Conservation (phyloP, 2,797 vertebrate genomes). For the Catostomus latipinnis region DNA sequence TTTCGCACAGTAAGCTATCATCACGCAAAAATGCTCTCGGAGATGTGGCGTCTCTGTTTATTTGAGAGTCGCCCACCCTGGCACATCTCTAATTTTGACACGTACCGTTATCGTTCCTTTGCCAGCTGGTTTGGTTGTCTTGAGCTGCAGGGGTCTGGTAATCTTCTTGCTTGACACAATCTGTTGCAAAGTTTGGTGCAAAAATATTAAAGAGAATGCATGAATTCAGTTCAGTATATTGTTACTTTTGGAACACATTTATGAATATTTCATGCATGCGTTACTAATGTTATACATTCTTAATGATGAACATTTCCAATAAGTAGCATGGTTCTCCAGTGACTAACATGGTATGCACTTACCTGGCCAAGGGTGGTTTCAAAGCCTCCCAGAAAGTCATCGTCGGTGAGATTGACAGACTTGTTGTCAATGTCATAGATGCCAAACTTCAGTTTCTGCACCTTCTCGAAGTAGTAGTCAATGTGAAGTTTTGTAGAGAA, state of each 20-base stretch:
- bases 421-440: conserved; percentile 93
- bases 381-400: conserved; percentile 90
- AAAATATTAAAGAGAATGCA: background rate
- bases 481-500: conserved; percentile 87
- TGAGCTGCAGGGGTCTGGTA: conserved; percentile 87
- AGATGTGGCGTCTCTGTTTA: too few relatives aligned
- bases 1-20: too few relatives aligned
- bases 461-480: conserved; percentile 90
- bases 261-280: background rate
- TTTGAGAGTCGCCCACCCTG: too few relatives aligned
- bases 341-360: background rate
- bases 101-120: conserved; percentile 87
- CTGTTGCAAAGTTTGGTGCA: conserved; percentile 63
- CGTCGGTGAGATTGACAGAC: conserved; percentile 81
- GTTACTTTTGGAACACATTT: background rate
- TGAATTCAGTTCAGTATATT: background rate
- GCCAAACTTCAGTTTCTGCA: conserved; percentile 87
- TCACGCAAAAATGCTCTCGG: too few relatives aligned
- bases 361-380: conserved; percentile 93
- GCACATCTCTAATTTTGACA: background rate
- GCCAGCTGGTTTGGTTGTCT: conserved; percentile 90
- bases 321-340: too few relatives aligned
- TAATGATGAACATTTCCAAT: too few relatives aligned
- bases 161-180: conserved; percentile 86
- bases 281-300: background rate